Percentiles rank a stretch among this genome's conserved stretches.
These are phyloP conservation scores for Ciconia boyciana DNA, from an alignment of 2,113 vertebrate genomes.

Conservation along the genomic window DNA sequence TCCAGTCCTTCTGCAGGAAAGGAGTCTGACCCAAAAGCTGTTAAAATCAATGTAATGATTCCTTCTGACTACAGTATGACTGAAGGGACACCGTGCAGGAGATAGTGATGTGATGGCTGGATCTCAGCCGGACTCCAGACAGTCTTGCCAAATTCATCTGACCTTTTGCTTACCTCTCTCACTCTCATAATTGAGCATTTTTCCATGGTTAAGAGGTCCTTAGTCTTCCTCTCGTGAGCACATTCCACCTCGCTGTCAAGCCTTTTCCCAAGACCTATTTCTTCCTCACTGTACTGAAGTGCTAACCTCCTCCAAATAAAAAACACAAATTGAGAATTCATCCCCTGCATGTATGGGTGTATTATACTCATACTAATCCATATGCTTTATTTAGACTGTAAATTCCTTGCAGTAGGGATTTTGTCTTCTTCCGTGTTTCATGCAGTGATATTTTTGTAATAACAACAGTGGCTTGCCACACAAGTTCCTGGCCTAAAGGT, in stretches of 20 bases:
- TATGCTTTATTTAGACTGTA: background rate
- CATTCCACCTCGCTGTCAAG: background rate
- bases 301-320: background rate
- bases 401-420: background rate
- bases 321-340: background rate
- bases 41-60: background rate
- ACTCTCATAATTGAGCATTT: background rate
- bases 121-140: background rate
- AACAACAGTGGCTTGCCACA: background rate
- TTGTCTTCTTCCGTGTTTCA: background rate
- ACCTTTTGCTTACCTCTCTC: background rate
- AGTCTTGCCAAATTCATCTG: background rate
- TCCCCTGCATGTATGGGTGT: rapidly evolving
- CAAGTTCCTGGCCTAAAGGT: background rate
- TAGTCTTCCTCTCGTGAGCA: background rate
- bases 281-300: background rate
- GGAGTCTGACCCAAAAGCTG: background rate
- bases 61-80: background rate
- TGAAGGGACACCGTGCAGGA: background rate
- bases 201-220: background rate
- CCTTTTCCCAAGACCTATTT: background rate
- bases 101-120: background rate
- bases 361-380: background rate
- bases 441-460: background rate
- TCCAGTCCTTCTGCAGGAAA: background rate